phyloP scores from a whole-genome alignment of 2,888 invertebrate genomes.

The Diaphora mendica region DNA sequence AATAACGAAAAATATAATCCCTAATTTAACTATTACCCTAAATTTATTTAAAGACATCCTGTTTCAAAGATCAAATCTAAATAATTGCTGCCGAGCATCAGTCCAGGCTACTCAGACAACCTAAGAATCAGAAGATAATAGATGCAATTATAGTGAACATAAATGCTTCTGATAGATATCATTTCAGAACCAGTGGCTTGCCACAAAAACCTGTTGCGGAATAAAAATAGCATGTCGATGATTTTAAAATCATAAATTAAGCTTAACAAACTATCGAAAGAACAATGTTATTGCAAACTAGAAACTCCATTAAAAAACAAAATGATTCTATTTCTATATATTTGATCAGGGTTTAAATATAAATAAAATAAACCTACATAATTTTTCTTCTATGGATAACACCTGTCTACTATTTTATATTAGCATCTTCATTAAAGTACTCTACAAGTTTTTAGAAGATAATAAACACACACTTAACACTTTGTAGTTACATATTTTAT shows the following conservation, averaged over 20 bases:
- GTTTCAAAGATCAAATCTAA: slow-evolving; percentile 69
- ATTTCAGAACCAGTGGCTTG: slow-evolving; percentile 38
- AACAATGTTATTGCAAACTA: not conserved
- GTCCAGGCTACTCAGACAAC: slow-evolving; percentile 32
- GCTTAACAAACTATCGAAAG: not conserved
- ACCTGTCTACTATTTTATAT: not conserved
- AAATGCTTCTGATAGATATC: slow-evolving; percentile 45
- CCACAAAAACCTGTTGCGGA: not conserved
- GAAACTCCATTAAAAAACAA: not conserved
- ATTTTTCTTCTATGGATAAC: not conserved
- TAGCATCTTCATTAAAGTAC: not conserved
- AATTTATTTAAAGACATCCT: slow-evolving; percentile 72
- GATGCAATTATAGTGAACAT: slow-evolving; percentile 19
- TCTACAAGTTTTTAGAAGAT: not conserved
- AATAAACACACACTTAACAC: not conserved
- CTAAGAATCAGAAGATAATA: slow-evolving; percentile 29
- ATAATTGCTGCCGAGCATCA: slow-evolving; percentile 65
- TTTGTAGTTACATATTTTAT: not conserved
- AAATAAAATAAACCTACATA: not conserved
- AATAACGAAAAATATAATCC: not conserved
- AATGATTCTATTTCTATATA: not conserved
- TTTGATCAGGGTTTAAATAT: not conserved
- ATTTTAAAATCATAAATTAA: not conserved
- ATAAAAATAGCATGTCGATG: not conserved
- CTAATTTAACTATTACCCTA: slow-evolving; percentile 26